Evolutionary conservation across 30 jellyfish, hydroid and myxozoan genomes (phyloP), one percentile per base, ranked within the genome.

Genomic region (Hydractinia echinata): DNA sequence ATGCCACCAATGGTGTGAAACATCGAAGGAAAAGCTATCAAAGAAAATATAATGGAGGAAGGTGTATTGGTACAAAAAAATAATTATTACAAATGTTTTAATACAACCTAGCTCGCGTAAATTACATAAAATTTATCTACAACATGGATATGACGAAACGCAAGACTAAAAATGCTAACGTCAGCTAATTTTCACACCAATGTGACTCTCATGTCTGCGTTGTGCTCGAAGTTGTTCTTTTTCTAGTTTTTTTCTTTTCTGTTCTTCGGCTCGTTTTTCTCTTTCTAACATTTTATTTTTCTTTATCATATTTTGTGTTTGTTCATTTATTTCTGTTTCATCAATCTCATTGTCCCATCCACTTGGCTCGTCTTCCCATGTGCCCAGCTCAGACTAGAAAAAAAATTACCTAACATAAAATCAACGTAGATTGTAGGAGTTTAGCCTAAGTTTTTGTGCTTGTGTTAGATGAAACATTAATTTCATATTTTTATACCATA

Each of bases 281-380:
- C 85, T 79, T 54, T 77, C 85, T 51, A 77, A 77, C 55, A 53
- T 79, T 66, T 61, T 77, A 51, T 20, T 77, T 77, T 66, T 79
- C 55, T 77, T 77, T 11, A 77, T 13, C 56, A 77, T 77, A 77
- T 54, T 56, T 5, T 77, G 80, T 1, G 85, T 77, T 54, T 77
- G 66, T 77, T 51, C 51, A 51, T 61, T 48, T 5, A 77, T 77
- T 16, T 77, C 85, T 19, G 51, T 19, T 14, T 77, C 85, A 77
- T 77, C 85, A 5, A 77, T 20, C 11, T 77, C 79, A 50, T 77
- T 82, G n/a, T 66, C 85, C 85, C 85, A 77, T 6, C 79, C 85
- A 16, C 85, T 58, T 11, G 50, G 55, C 53, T 77, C 85, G 76
- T 77, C 85, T 55, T 77, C 85, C 85, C 79, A 54, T 19, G 76